Evolutionary conservation across 2,113 vertebrate genomes (phyloP), one percentile per base, ranked within the genome.

Genomic region (Petrocephalus microphthalmus): DNA sequence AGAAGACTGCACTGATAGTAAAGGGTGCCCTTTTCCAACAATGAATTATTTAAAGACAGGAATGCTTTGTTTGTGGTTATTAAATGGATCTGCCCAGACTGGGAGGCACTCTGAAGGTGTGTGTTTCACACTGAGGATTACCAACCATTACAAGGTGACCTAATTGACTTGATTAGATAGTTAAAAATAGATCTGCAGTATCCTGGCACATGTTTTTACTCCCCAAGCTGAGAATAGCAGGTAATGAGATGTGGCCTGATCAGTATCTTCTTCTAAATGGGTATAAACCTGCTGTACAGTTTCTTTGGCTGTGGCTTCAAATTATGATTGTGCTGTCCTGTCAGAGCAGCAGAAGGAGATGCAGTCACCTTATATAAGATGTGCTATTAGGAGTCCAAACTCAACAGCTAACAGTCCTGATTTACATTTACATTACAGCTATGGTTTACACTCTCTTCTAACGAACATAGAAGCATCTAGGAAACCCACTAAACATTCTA

Each of bases 131-230:
- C 22, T 85, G 83, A 89, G 88, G 60, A 74, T 85, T 86, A 86
- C 60, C 47, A 22, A 6, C 45, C 45, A 67, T 37, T 67, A 64
- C 88, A 89, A 89, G 88, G 88, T 89, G 83, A 85, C 88, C 88
- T 89, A 42, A 85, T 88, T 88, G 54, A 89, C 57, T 86, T 45
- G 83, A 89, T 89, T 89, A 57, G 29, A 82, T 25, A 60, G 60
- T 86, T 89, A 89, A 89, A 89, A 89, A 89, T 89, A 89, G 83
- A 74, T 49, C 47, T 5, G 49, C 84, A 52, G 83, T 53, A 25
- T 47, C 82, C 47, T 45, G 5, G 47, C 53, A 25, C 82, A 54
- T 45, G 29, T 49, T 84, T 85, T 88, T 81, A 78, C 29, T 87
- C 87, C 33, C 47, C 13, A 0, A 11, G 42, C 87, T 78, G 67